A percentile compares a stretch with the other conserved stretches of the same genome.
These are phyloP conservation scores for Eublepharis macularius DNA, from an alignment of 2,113 vertebrate species.

Conservation along the genomic window DNA sequence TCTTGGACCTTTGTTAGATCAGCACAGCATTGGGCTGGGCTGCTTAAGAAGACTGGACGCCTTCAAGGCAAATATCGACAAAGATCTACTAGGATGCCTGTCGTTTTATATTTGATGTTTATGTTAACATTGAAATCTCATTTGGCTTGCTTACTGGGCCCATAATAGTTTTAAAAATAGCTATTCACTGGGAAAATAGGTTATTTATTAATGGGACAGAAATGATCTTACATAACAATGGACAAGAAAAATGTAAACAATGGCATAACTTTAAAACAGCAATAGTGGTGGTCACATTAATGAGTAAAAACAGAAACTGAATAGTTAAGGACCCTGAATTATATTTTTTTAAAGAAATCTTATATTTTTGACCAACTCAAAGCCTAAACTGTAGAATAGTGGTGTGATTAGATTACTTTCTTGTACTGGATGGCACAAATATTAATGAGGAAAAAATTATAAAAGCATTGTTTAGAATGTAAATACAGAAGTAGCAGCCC, in stretches of 20 bases:
- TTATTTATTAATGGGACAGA: not conserved
- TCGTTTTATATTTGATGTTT: not conserved
- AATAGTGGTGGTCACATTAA: too few relatives aligned
- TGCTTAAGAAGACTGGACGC: not conserved
- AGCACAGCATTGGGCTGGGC: not conserved
- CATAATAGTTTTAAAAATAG: not conserved
- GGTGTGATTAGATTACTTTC: not conserved
- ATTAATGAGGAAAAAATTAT: not conserved
- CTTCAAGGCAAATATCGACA: not conserved
- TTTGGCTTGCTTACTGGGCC: not conserved
- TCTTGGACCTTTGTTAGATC: not conserved
- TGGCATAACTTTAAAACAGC: not conserved
- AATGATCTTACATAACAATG: not conserved
- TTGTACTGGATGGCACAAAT: not conserved
- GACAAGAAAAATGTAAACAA: not conserved
- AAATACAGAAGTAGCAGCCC: too few relatives aligned
- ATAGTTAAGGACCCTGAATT: not conserved
- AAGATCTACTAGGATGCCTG: not conserved
- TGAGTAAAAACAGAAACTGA: too few relatives aligned
- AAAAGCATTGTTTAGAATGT: not conserved
- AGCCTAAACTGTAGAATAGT: not conserved
- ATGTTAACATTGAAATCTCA: not conserved
- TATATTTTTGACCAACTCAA: too few relatives aligned
- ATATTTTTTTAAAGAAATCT: too few relatives aligned
- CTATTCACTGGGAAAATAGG: not conserved